Percentiles rank a stretch among this genome's conserved stretches.
Conservation (phyloP, 2,797 vertebrate species). For the Echeneis naucrates region DNA sequence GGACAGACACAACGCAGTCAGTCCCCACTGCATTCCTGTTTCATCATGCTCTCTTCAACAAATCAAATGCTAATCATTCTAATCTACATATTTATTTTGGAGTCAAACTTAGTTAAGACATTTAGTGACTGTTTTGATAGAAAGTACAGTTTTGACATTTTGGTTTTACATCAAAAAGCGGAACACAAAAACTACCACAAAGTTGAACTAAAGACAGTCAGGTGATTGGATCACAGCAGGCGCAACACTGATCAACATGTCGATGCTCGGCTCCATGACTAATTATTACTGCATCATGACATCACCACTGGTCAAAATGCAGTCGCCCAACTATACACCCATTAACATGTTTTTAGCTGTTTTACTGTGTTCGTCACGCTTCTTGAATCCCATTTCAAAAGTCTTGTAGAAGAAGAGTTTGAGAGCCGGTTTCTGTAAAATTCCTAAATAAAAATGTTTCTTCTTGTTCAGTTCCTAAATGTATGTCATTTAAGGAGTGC, state of each 20-base stretch:
- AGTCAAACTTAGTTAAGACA: no score
- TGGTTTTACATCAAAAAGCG: not conserved
- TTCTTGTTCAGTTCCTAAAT: constrained; percentile 1
- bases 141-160: not conserved
- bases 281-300: no score
- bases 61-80: not conserved
- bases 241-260: no score
- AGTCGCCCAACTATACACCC: no score
- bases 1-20: not conserved
- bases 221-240: no score
- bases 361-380: no score
- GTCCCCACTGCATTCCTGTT: no score
- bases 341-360: no score
- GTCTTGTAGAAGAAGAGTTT: no score
- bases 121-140: not conserved
- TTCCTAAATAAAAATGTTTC: not conserved
- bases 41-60: not conserved
- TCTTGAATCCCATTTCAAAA: no score
- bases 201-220: not conserved
- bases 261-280: no score
- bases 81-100: not conserved
- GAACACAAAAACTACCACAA: not conserved
- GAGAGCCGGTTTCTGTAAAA: not conserved
- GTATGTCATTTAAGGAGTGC: not conserved
- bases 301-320: no score